Evolutionary conservation across 2,888 invertebrate genomes (phyloP).

Genomic region (Monoplex corrugatus): DNA sequence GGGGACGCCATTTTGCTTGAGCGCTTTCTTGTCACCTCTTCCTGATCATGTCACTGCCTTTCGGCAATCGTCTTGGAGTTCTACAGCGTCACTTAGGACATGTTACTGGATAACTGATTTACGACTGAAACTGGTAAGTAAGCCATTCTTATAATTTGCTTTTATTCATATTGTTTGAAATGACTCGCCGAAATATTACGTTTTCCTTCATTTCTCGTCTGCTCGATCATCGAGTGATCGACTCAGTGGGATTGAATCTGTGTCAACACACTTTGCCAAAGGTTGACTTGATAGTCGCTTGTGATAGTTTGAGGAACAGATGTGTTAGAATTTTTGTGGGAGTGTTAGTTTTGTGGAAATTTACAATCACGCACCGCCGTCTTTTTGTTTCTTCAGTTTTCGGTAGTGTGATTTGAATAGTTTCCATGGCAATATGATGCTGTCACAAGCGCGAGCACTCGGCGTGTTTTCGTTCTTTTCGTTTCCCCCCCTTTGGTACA

Average conservation of each 20-base stretch:
- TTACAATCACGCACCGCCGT: not conserved
- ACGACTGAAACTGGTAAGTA: constrained; percentile 1
- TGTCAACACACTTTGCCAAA: not conserved
- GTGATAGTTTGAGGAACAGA: too few relatives aligned
- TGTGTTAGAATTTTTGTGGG: not conserved
- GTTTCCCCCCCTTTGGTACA: not conserved
- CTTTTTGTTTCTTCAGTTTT: not conserved
- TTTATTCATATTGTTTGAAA: not conserved
- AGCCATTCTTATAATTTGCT: not conserved
- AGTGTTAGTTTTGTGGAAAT: not conserved
- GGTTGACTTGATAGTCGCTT: not conserved
- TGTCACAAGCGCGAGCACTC: not conserved
- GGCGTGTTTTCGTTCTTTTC: not conserved
- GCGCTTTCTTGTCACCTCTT: constrained; percentile 24
- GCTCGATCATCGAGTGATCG: not conserved
- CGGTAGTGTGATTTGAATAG: not conserved
- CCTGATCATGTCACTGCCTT: not conserved
- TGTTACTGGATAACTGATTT: constrained; percentile 19
- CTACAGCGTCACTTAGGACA: not conserved
- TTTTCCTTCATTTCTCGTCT: not conserved
- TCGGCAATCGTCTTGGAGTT: not conserved
- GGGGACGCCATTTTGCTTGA: constrained; percentile 46
- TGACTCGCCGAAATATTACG: not conserved
- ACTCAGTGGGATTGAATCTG: too few relatives aligned
- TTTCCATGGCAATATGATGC: constrained; percentile 33